Evolutionary conservation across 2,797 vertebrate genomes (phyloP), one percentile per base, ranked within the genome.

Genomic region (Peromyscus aztecus): DNA sequence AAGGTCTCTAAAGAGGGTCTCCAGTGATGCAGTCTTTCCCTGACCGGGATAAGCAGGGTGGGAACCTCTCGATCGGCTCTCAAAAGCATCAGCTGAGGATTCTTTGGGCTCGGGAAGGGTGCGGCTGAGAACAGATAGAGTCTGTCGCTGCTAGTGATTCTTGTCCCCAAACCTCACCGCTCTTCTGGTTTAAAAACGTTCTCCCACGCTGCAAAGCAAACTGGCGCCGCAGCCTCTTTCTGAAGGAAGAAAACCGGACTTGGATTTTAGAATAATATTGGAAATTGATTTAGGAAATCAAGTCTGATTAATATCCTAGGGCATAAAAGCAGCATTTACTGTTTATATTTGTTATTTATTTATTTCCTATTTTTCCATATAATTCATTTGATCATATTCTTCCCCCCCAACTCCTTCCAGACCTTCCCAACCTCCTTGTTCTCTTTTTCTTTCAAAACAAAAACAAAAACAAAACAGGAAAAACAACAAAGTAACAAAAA

Each of bases 11-110:
- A 52, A 61, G 23, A 81, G 43, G 43, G 37, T 40, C 97, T 97
- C 81, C 2, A 76, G 91, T 82, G 91, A 98, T 98, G 96, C 98
- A 98, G 98, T 98, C 98, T 98, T 98, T 98, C 98, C 98, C 97
- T 8, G 69, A 67, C 19, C 55, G 0, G 11, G 98, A 98, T 97
- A 98, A 98, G 98, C 98, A 98, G 98, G 98, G 98, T 98, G 80
- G 67, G 27, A 27, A n/a, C 13, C 37, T 23, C 16, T 27, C 0
- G 6, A 31, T n/a, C 98, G 98, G 98, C 98, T 90, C 65, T 88
- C 37, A 27, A 98, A 98, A 98, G 98, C 97, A 91, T 94, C 81
- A 97, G 94, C 94, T 91, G 97, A 71, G 96, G 89, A 96, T n/a
- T 37, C n/a, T 34, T 0, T n/a, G 23, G 6, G 21, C 69, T 83